A percentile compares a stretch with the other conserved stretches of the same genome.
Evolutionary conservation across 37 sponge, comb jelly and placozoan species (phyloP).

Genomic region (Hormiphora californensis): DNA sequence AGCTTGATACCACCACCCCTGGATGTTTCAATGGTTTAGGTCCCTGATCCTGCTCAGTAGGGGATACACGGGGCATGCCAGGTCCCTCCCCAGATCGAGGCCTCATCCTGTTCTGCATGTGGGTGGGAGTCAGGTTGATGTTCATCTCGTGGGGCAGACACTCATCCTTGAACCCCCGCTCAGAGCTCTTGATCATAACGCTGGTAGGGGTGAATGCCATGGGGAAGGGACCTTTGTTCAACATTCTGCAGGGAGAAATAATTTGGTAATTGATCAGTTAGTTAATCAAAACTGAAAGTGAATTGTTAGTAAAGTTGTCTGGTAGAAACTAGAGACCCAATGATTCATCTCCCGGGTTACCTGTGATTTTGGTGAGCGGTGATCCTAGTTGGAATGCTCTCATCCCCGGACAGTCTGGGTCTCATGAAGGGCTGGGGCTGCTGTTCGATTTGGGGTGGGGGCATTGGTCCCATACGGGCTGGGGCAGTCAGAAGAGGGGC

Average conservation of each 20-base stretch:
- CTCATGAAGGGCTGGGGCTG: slow-evolving; percentile 9
- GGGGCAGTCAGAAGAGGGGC: too few species aligned
- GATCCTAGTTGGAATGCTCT: slow-evolving; percentile 40
- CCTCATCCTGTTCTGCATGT: neutral
- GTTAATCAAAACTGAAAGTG: too few species aligned
- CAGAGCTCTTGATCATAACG: slow-evolving; percentile 39
- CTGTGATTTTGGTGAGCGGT: slow-evolving; percentile 29
- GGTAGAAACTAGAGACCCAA: too few species aligned
- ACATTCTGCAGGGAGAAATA: too few species aligned
- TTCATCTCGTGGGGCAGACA: too few species aligned
- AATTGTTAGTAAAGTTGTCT: too few species aligned
- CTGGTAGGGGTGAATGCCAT: slow-evolving; percentile 52
- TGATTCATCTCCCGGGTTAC: too few species aligned
- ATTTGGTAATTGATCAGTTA: neutral
- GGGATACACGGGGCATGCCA: too few species aligned
- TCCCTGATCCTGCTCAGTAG: too few species aligned
- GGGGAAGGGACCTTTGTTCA: slow-evolving; percentile 55
- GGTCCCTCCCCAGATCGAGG: neutral
- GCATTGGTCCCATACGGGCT: neutral
- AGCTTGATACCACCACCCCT: neutral
- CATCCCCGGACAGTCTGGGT: slow-evolving; percentile 41
- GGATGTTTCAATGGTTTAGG: slow-evolving; percentile 50
- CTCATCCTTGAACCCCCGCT: too few species aligned
- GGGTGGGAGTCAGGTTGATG: slow-evolving; percentile 55
- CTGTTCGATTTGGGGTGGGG: neutral